phyloP scores from a whole-genome alignment of 2,113 vertebrate species.

The Anseranas semipalmata region DNA sequence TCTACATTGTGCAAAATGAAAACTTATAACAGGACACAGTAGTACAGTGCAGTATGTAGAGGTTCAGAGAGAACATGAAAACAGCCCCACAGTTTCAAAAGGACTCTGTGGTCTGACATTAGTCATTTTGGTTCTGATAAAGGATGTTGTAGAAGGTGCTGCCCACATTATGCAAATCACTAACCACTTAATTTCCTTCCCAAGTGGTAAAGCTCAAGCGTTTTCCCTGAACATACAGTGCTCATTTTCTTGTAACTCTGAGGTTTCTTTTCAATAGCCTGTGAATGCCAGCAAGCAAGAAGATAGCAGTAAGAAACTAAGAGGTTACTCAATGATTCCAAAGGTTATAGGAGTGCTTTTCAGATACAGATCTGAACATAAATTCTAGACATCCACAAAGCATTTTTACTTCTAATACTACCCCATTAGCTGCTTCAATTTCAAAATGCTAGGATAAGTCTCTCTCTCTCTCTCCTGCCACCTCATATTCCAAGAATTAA shows the following conservation, averaged over 20 bases:
- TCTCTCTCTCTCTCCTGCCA: not conserved
- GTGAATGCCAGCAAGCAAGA: conserved; percentile 30
- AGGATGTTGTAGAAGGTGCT: conserved; percentile 40
- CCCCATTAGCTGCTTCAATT: conserved; percentile 37
- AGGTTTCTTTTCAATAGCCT: conserved; percentile 39
- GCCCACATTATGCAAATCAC: conserved; percentile 56
- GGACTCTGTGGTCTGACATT: conserved; percentile 59
- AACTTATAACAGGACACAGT: conserved; percentile 50
- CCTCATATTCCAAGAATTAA: conserved; percentile 21
- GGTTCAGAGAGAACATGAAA: conserved; percentile 39
- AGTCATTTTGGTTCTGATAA: conserved; percentile 64
- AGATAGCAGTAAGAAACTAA: conserved; percentile 19
- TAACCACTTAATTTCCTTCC: conserved; percentile 58
- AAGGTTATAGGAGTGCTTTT: conserved; percentile 38
- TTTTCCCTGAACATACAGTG: conserved; percentile 52
- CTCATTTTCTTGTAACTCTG: conserved; percentile 63
- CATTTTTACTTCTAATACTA: conserved; percentile 59
- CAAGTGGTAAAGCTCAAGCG: conserved; percentile 5
- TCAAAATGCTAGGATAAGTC: conserved; percentile 30
- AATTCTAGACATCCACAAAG: conserved; percentile 49
- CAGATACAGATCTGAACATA: conserved; percentile 48
- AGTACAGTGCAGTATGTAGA: not conserved
- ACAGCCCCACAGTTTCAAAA: conserved; percentile 17
- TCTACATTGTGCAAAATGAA: conserved; percentile 77
- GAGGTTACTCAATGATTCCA: conserved; percentile 58